phyloP scores from a whole-genome alignment of 1,140 invertebrate genomes.

The Centruroides sculpturatus region DNA sequence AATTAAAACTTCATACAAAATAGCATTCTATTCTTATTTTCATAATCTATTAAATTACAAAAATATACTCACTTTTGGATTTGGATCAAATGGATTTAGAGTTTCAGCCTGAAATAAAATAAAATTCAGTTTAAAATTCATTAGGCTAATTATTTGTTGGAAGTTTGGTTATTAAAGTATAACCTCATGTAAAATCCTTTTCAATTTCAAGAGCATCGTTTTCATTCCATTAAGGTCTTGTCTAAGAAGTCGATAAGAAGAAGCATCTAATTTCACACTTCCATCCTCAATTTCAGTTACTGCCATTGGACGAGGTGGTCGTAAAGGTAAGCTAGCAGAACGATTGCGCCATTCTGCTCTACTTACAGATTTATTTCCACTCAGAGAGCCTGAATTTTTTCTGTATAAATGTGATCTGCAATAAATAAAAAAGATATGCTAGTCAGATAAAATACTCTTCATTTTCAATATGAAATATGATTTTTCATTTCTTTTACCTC shows the following conservation, averaged over 20 bases:
- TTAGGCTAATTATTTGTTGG: neutral
- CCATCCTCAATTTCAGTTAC: conserved; percentile 32
- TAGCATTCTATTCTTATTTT: too few relatives aligned
- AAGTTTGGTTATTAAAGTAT: neutral
- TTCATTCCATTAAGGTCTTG: conserved; percentile 64
- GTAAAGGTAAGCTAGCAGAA: conserved; percentile 7
- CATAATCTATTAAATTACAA: too few relatives aligned
- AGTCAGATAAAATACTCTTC: too few relatives aligned
- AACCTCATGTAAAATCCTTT: conserved; percentile 55
- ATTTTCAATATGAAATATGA: too few relatives aligned
- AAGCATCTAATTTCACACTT: conserved; percentile 40
- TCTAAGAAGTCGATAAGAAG: conserved; percentile 48
- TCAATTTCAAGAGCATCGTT: conserved; percentile 57
- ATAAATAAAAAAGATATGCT: too few relatives aligned
- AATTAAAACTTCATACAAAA: too few relatives aligned
- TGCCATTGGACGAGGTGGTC: conserved; percentile 18
- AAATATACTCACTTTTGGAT: conserved; percentile 26
- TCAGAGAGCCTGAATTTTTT: neutral
- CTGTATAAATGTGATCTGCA: too few relatives aligned
- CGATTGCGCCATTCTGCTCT: conserved; percentile 6
- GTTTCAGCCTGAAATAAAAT: conserved; percentile 42
- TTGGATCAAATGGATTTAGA: conserved; percentile 62
- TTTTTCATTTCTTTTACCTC: too few relatives aligned
- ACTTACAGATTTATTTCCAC: neutral
- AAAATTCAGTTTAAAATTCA: neutral